These are phyloP conservation scores for Mus musculus DNA, from an alignment of 2,113 vertebrate species.

Conservation along the genomic window GRCm39 chr8:13525001-13525500, in stretches of 20 bases:
- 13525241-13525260: background rate
- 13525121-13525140: conserved; percentile 90
- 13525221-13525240: background rate
- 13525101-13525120: conserved; percentile 94
- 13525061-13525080: conserved; percentile 94
- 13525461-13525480: background rate
- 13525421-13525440: background rate
- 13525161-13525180: background rate
- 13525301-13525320: background rate
- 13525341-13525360: background rate
- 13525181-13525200: rapidly evolving
- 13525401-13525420: background rate
- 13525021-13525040: conserved; percentile 88
- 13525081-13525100: conserved; percentile 96
- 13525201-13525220: background rate
- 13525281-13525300: background rate
- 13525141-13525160: conserved; percentile 92
- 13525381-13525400: background rate
- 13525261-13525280: background rate
- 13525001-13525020: background rate
- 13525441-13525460: background rate
- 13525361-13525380: background rate
- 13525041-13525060: conserved; percentile 92
- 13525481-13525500: background rate
- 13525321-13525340: too few relatives aligned